Evolutionary conservation across 1,140 invertebrate genomes (phyloP).

Genomic region (Drosophila nasuta): DNA sequence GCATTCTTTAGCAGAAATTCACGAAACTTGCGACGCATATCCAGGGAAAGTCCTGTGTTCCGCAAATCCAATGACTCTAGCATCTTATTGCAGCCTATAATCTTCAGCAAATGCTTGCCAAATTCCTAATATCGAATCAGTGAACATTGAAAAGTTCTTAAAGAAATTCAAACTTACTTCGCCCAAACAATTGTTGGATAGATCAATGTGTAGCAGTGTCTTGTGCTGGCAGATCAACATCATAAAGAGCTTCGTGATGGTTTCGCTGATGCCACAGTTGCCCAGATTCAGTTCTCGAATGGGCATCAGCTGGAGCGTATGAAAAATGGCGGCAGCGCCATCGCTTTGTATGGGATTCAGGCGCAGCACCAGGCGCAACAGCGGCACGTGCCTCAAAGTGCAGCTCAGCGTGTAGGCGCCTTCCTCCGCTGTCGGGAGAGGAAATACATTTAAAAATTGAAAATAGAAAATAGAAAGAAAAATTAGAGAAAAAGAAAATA

Average conservation of each 20-base stretch:
- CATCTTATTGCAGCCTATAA: conserved; percentile 71
- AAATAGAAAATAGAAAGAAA: neutral
- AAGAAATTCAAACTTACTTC: conserved; percentile 45
- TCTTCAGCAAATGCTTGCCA: conserved; percentile 70
- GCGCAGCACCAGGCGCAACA: conserved; percentile 67
- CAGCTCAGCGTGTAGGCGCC: conserved; percentile 75
- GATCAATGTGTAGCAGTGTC: conserved; percentile 62
- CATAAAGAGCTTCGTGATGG: conserved; percentile 77
- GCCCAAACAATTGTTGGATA: conserved; percentile 76
- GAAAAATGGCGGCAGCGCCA: conserved; percentile 78
- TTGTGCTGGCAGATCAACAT: conserved; percentile 72
- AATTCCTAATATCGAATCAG: conserved; percentile 52
- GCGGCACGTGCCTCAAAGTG: conserved; percentile 56
- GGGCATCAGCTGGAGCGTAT: conserved; percentile 67
- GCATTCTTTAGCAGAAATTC: conserved; percentile 62
- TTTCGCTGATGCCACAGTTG: conserved; percentile 66
- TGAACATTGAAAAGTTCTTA: too few relatives aligned
- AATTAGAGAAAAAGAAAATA: neutral
- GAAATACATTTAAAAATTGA: too few relatives aligned
- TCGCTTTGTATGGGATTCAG: conserved; percentile 82
- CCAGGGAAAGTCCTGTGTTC: conserved; percentile 66
- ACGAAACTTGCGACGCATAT: conserved; percentile 63
- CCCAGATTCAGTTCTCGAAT: conserved; percentile 66
- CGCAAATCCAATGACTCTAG: conserved; percentile 72
- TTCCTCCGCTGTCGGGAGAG: conserved; percentile 64